Evolutionary conservation across 1,140 invertebrate species (phyloP).

Genomic region (Matsumurasca onukii): DNA sequence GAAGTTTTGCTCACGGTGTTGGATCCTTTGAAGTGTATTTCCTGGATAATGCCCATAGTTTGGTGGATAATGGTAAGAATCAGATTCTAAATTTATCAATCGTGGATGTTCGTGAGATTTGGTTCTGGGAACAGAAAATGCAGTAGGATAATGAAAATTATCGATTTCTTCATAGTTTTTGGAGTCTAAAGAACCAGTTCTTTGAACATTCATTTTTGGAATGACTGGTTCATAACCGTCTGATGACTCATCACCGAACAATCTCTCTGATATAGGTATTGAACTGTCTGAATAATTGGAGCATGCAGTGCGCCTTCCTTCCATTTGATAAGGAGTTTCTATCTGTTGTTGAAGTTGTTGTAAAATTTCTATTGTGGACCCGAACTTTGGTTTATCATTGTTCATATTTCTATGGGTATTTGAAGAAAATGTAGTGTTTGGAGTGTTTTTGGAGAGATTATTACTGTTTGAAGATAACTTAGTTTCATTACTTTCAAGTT

Average conservation of each 20-base stretch:
- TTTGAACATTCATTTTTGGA: conserved; percentile 29
- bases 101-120: conserved; percentile 25
- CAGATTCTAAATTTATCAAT: conserved; percentile 24
- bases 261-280: conserved; percentile 28
- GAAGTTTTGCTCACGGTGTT: conserved; percentile 40
- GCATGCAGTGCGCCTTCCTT: conserved; percentile 56
- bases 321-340: conserved; percentile 49
- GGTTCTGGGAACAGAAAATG: conserved; percentile 14
- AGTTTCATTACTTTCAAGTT: too few relatives aligned
- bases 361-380: conserved; percentile 76
- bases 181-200: conserved; percentile 1
- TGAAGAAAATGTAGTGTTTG: conserved; percentile 42
- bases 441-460: neutral
- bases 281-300: conserved; percentile 59
- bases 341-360: conserved; percentile 75
- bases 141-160: conserved; percentile 15
- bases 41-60: conserved; percentile 44
- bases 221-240: conserved; percentile 9
- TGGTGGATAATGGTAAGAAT: conserved; percentile 42
- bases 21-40: conserved; percentile 24
- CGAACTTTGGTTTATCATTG: conserved; percentile 69
- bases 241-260: conserved; percentile 30
- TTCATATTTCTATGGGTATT: conserved; percentile 79
- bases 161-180: conserved; percentile 26
- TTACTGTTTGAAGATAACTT: neutral